Percentiles rank a stretch among this genome's conserved stretches.
These are phyloP conservation scores for Blennius ocellaris DNA, from an alignment of 2,113 vertebrate genomes.

Conservation along the genomic window DNA sequence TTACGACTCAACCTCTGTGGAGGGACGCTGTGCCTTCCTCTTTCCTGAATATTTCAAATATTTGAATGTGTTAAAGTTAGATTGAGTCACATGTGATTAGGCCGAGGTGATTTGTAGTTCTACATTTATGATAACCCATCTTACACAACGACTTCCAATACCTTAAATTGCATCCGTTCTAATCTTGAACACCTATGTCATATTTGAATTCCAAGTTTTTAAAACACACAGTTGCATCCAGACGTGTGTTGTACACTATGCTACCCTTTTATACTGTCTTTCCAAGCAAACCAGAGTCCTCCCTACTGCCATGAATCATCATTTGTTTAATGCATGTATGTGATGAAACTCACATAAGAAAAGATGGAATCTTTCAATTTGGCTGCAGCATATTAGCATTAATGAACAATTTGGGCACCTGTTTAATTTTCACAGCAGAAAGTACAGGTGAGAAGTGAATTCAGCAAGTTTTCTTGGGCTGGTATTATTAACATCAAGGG, in stretches of 20 bases:
- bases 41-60: slow-evolving; percentile 37
- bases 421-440: slow-evolving; percentile 6
- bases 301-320: slow-evolving; percentile 34
- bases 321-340: not conserved
- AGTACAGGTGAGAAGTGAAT: not conserved
- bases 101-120: slow-evolving; percentile 16
- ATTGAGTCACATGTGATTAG: slow-evolving; percentile 12
- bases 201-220: not conserved
- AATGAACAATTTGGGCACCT: not conserved
- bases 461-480: slow-evolving; percentile 15
- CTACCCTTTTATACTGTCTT: slow-evolving; percentile 5
- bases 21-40: slow-evolving; percentile 4
- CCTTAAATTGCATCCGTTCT: slow-evolving; percentile 4
- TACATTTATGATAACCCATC: slow-evolving; percentile 17
- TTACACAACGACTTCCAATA: slow-evolving; percentile 24
- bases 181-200: slow-evolving; percentile 12
- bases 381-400: not conserved
- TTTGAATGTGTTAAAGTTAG: slow-evolving; percentile 14
- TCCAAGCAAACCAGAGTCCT: slow-evolving; percentile 39
- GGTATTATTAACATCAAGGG: slow-evolving; percentile 59
- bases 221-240: slow-evolving; percentile 26
- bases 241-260: not conserved
- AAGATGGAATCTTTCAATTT: slow-evolving; percentile 18
- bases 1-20: slow-evolving; percentile 7
- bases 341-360: slow-evolving; percentile 18